phyloP scores from a whole-genome alignment of 2,888 invertebrate genomes.

The Andrena trimmerana region DNA sequence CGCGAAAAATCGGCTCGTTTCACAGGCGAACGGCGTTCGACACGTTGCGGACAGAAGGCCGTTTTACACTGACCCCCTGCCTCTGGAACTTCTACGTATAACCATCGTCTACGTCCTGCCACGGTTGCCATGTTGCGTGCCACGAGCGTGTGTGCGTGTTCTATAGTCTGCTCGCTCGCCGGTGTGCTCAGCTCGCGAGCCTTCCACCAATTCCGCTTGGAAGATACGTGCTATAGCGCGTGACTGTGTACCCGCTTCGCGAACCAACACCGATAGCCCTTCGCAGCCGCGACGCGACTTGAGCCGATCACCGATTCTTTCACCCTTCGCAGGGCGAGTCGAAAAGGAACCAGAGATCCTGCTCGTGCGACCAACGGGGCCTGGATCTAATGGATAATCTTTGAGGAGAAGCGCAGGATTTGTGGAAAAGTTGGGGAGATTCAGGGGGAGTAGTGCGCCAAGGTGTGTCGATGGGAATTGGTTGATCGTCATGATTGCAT shows the following conservation, averaged over 20 bases:
- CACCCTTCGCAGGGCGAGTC: neutral
- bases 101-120: conserved; percentile 66
- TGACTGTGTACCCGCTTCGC: neutral
- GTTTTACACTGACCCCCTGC: conserved; percentile 82
- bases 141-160: conserved; percentile 4
- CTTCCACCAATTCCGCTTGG: neutral
- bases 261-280: too few relatives aligned
- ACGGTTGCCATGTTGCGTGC: conserved; percentile 66
- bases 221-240: neutral
- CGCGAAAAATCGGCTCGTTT: conserved; percentile 36
- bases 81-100: conserved; percentile 78
- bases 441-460: neutral
- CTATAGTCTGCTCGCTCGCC: conserved; percentile 15
- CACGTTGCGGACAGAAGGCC: conserved; percentile 80
- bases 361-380: neutral
- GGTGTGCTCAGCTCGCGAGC: conserved; percentile 9
- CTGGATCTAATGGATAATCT: neutral
- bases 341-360: neutral
- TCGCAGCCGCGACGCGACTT: too few relatives aligned
- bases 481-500: neutral
- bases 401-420: neutral
- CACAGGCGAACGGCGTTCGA: conserved; percentile 52
- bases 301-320: neutral
- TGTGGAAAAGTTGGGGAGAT: neutral
- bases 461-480: neutral